Evolutionary conservation across 2,797 vertebrate genomes (phyloP).

Genomic region (Myripristis jacobus): DNA sequence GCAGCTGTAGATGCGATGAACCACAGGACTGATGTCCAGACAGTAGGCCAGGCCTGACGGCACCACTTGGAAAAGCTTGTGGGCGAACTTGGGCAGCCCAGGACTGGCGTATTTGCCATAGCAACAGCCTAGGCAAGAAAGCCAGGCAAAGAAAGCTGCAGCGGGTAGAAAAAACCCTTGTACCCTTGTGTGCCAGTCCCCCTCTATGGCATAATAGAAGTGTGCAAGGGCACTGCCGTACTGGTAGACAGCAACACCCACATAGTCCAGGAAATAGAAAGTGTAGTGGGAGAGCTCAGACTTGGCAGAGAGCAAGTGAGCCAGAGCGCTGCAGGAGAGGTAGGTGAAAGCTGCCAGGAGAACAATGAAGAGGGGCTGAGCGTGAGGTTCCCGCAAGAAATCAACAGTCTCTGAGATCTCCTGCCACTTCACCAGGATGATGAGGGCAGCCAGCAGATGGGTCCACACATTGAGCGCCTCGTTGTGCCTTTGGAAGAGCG

Average conservation of each 20-base stretch:
- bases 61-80: slow-evolving; percentile 92
- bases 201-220: slow-evolving; percentile 93
- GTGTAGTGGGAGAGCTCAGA: slow-evolving; percentile 96
- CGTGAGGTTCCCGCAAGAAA: slow-evolving; percentile 90
- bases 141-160: slow-evolving; percentile 90
- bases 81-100: slow-evolving; percentile 79
- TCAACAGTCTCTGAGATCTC: slow-evolving; percentile 87
- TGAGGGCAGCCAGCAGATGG: slow-evolving; percentile 89
- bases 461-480: slow-evolving; percentile 96
- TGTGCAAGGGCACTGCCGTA: slow-evolving; percentile 92
- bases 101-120: slow-evolving; percentile 89
- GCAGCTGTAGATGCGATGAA: slow-evolving; percentile 90
- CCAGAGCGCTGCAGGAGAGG: slow-evolving; percentile 90
- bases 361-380: slow-evolving; percentile 92
- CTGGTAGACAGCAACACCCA: slow-evolving; percentile 94
- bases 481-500: slow-evolving; percentile 95
- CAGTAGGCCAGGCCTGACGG: slow-evolving; percentile 91
- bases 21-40: slow-evolving; percentile 94
- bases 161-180: slow-evolving; percentile 86
- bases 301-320: slow-evolving; percentile 94
- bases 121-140: slow-evolving; percentile 94
- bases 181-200: slow-evolving; percentile 86
- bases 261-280: slow-evolving; percentile 97
- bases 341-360: slow-evolving; percentile 90
- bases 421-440: slow-evolving; percentile 89